phyloP scores from a whole-genome alignment of 1,140 invertebrate species.

The Pogonognathellus flavescens region DNA sequence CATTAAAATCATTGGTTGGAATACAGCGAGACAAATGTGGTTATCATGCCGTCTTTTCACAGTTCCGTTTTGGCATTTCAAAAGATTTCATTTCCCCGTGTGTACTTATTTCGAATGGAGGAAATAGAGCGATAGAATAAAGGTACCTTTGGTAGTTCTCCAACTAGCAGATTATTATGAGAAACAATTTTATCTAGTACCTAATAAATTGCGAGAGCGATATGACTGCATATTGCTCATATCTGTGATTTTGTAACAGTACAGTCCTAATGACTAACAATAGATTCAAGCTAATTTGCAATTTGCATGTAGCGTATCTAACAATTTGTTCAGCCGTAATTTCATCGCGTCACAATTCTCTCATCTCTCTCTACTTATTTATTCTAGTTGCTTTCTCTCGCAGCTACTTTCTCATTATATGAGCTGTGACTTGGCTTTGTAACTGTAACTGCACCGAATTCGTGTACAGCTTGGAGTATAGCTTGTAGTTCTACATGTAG shows the following conservation, averaged over 20 bases:
- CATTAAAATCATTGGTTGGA: too few relatives aligned
- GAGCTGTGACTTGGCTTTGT: background rate
- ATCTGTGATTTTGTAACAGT: background rate
- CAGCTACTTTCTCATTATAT: background rate
- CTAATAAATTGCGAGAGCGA: background rate
- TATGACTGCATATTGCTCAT: background rate
- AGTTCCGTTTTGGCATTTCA: too few relatives aligned
- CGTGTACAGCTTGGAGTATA: background rate
- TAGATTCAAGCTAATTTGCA: constrained; percentile 36
- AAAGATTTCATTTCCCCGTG: too few relatives aligned
- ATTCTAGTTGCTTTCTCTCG: constrained; percentile 25
- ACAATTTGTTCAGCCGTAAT: constrained; percentile 30
- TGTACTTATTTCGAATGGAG: too few relatives aligned
- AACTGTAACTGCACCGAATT: background rate
- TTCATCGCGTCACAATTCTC: constrained; percentile 30
- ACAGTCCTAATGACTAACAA: background rate
- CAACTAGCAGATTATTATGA: background rate
- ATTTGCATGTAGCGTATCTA: constrained; percentile 44
- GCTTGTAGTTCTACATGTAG: too few relatives aligned
- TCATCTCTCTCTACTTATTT: constrained; percentile 38
- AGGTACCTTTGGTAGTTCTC: too few relatives aligned
- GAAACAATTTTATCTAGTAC: background rate
- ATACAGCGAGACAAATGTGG: too few relatives aligned
- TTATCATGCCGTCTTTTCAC: too few relatives aligned
- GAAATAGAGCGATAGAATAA: too few relatives aligned